These are phyloP conservation scores for Drosophila algonquin DNA, from an alignment of 2,888 invertebrate genomes.

Conservation along the genomic window DNA sequence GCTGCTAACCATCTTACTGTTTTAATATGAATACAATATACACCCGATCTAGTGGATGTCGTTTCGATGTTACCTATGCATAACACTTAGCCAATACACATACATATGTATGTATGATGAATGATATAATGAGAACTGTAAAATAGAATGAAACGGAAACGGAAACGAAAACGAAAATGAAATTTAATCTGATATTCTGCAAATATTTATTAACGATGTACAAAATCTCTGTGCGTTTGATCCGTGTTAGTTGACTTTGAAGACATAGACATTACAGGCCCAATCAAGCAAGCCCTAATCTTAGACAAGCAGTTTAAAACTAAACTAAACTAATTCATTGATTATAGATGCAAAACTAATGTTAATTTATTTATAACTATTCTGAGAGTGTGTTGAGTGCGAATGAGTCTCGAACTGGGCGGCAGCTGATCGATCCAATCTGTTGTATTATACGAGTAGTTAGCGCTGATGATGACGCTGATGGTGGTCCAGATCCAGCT, in stretches of 20 bases:
- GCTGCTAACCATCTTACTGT: conserved; percentile 40
- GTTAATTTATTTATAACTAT: conserved; percentile 70
- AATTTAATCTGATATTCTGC: conserved; percentile 30
- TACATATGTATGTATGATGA: conserved; percentile 6
- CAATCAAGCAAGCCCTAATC: conserved; percentile 24
- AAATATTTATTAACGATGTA: conserved; percentile 65
- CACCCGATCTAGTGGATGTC: conserved; percentile 15
- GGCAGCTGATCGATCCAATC: conserved; percentile 6
- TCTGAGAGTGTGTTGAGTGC: conserved; percentile 43
- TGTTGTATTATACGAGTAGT: conserved; percentile 57
- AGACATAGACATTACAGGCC: conserved; percentile 70
- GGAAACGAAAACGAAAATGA: conserved; percentile 5
- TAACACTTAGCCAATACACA: conserved; percentile 14
- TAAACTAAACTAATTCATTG: conserved; percentile 41
- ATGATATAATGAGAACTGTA: conserved; percentile 44
- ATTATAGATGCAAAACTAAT: conserved; percentile 49
- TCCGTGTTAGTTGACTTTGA: conserved; percentile 62
- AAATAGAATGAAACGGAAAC: conserved; percentile 49
- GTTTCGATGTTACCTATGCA: conserved; percentile 3
- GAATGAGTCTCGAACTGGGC: conserved; percentile 45
- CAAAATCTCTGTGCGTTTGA: conserved; percentile 70
- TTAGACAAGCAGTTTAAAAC: conserved; percentile 39
- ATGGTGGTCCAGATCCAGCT: conserved; percentile 16
- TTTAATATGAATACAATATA: conserved; percentile 25
- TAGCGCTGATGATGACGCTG: conserved; percentile 13